These are phyloP conservation scores for Charina bottae DNA, from an alignment of 2,113 vertebrate species.

Conservation along the genomic window DNA sequence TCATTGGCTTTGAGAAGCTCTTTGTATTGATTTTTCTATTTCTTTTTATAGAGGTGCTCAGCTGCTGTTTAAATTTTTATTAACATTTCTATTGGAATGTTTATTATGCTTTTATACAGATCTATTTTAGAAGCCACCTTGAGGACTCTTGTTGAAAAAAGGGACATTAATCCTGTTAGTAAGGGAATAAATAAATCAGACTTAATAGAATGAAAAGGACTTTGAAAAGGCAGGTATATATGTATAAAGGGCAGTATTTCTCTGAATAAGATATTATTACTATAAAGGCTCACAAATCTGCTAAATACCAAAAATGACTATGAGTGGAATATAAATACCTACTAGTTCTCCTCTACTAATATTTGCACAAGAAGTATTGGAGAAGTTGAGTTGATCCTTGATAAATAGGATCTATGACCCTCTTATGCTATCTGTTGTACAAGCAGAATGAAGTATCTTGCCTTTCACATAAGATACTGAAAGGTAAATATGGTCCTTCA, in stretches of 20 bases:
- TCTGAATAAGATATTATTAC: constrained; percentile 53
- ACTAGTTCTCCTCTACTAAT: neutral
- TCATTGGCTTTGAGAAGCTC: neutral
- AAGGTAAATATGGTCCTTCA: neutral
- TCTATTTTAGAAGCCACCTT: neutral
- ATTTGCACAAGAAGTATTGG: neutral
- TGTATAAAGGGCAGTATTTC: constrained; percentile 61
- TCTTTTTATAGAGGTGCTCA: neutral
- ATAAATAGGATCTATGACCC: neutral
- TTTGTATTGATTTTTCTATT: neutral
- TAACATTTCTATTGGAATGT: neutral
- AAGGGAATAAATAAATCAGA: neutral
- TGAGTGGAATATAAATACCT: neutral
- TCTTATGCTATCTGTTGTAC: neutral
- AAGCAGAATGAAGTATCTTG: neutral
- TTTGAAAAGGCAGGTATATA: constrained; percentile 67
- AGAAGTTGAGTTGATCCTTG: neutral
- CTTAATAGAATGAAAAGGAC: constrained; percentile 45
- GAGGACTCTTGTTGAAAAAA: neutral
- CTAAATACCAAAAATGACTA: constrained; percentile 70
- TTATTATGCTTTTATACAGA: neutral
- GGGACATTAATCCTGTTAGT: neutral
- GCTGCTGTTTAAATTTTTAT: neutral
- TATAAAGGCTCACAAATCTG: constrained; percentile 62
- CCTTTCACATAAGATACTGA: neutral